Evolutionary conservation across 1,140 invertebrate species (phyloP), one percentile per base, ranked within the genome.

Genomic region (Leptinotarsa defecta): DNA sequence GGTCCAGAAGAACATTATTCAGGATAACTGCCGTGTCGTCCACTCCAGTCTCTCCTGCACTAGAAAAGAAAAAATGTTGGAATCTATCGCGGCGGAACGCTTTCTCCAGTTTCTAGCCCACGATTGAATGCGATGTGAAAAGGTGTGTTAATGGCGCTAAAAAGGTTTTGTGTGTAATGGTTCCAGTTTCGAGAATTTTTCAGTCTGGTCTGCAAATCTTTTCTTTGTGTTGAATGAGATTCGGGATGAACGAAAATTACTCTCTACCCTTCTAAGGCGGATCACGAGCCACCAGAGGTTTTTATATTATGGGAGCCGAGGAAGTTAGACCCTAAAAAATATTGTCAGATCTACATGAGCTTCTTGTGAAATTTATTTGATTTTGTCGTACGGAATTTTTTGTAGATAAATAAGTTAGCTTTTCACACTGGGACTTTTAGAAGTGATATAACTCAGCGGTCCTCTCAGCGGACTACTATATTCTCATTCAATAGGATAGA

Each of bases 101-200:
- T n/a, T 24, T 24, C 65, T 24, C 65, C 65, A 68, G 65, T 43
- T 24, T 43, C 70, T 68, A 27, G 24, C 27, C 57, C 13, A 62
- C 62, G 49, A 62, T 71, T 71, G 70, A 71, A 71, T 62, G 70
- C 19, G 70, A 71, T 57, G 52, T 57, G 52, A 57, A 57, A 57
- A 57, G 52, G 52, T 71, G 52, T 49, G 49, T 48, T 71, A 71
- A 71, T 71, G 70, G 49, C 52, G 43, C 22, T 49, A 71, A 71
- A 71, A 62, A 71, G 70, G 70, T 71, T 71, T 71, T 63, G 27
- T 71, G 70, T 71, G 70, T 71, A 71, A 62, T 49, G 24, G 70
- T 71, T 71, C 22, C 27, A 61, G 69, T 71, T 71, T 71, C 52
- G 52, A 62, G 49, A 71, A 71, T 22, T 49, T 71, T 48, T 27